Conservation (phyloP, 2,113 vertebrate species). For the Okapia johnstoni region DNA sequence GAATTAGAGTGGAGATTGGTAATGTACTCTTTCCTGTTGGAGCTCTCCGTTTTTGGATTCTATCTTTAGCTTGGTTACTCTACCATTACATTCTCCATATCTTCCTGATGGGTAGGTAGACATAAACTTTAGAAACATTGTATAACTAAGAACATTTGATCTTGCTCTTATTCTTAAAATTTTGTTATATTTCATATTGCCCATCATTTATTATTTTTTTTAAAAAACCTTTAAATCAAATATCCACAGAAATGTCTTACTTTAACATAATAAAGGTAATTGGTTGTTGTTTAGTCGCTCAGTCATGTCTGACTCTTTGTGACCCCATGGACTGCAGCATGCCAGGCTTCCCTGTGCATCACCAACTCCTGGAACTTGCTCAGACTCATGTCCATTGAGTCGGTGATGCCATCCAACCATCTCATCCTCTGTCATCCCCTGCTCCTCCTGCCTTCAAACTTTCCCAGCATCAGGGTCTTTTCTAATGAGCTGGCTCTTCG, state of each 20-base stretch:
- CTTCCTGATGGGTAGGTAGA: not conserved
- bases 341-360: not conserved
- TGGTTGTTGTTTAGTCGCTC: not conserved
- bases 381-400: not conserved
- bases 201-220: not conserved
- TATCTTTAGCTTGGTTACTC: not conserved
- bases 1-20: not conserved
- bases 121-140: not conserved
- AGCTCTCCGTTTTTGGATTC: not conserved
- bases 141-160: not conserved
- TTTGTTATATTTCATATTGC: not conserved
- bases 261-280: not conserved
- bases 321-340: accelerated
- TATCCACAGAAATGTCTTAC: not conserved
- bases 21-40: not conserved
- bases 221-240: not conserved
- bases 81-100: not conserved
- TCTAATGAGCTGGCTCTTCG: not conserved
- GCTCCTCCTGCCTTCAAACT: not conserved
- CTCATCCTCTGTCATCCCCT: not conserved
- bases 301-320: accelerated
- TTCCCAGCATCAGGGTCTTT: not conserved
- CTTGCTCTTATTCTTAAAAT: not conserved
- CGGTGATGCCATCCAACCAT: not conserved
- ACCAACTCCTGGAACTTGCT: not conserved